Evolutionary conservation across 2,888 invertebrate genomes (phyloP).

Genomic region (Morpho helenor): DNA sequence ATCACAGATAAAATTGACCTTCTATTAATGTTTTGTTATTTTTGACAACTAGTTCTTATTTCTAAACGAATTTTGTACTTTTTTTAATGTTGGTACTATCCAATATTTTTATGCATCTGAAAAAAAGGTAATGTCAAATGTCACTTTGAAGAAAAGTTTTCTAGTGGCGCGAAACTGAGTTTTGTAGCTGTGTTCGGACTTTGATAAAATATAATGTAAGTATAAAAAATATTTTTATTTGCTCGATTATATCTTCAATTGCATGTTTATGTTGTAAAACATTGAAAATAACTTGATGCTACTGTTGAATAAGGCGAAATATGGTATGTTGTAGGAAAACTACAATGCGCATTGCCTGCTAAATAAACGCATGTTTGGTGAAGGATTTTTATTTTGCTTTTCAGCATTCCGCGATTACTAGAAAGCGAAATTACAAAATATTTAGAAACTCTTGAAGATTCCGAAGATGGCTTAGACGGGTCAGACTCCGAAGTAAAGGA

Average conservation of each 20-base stretch:
- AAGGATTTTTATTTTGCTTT: slow-evolving; percentile 38
- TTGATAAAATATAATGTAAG: slow-evolving; percentile 35
- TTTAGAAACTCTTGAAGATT: slow-evolving; percentile 40
- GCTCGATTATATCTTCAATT: slow-evolving; percentile 36
- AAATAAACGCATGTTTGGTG: slow-evolving; percentile 38
- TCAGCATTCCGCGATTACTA: slow-evolving; percentile 37
- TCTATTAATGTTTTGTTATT: slow-evolving; percentile 9
- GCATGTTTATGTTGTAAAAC: slow-evolving; percentile 35
- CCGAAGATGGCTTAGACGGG: slow-evolving; percentile 37
- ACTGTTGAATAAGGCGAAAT: slow-evolving; percentile 32
- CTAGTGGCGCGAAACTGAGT: slow-evolving; percentile 35
- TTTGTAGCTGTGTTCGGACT: slow-evolving; percentile 31
- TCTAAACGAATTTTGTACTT: too few relatives aligned
- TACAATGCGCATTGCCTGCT: slow-evolving; percentile 37
- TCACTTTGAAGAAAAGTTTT: slow-evolving; percentile 24
- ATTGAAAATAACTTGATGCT: slow-evolving; percentile 34
- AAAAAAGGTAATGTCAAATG: too few relatives aligned
- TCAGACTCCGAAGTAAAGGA: slow-evolving; percentile 38
- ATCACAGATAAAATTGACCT: slow-evolving; percentile 16
- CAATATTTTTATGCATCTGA: too few relatives aligned
- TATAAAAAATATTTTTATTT: slow-evolving; percentile 33
- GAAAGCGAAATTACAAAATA: slow-evolving; percentile 38
- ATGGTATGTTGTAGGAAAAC: slow-evolving; percentile 36
- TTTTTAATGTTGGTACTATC: slow-evolving; percentile 31
- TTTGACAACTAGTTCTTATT: too few relatives aligned